Base-by-base conservation (phyloP, 2,888 invertebrate genomes). In the Synergus japonicus region DNA sequence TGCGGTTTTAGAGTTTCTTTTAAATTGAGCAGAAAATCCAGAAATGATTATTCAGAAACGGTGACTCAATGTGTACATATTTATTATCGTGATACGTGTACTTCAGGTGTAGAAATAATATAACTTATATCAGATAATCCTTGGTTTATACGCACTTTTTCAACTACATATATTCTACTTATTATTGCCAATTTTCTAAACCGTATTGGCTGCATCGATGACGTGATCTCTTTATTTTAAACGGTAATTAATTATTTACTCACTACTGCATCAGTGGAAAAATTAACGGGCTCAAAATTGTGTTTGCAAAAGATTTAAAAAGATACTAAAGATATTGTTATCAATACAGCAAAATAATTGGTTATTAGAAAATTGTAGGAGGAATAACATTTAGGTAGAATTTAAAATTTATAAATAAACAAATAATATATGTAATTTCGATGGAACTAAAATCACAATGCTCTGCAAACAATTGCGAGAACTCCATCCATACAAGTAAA, bases 41-140 rank as follows among this genome's bases (percentile, higher is more conserved):
- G 22, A n/a, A 76, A 76, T 76, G 85, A 86, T 87, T 86, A 87
- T 87, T 86, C 86, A 85, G 84, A 87, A 84, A 78, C 79, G 81
- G 76, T 87, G 86, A 87, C 85, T 87, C 86, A 87, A 86, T 73
- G 37, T 73, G 73, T 73, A 37, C n/a, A 73, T 8, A 4, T 7
- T 37, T 54, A 73, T 54, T 73, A 54, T 73, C 54, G 18, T 15
- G 13, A 29, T 49, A 37, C 5, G 37, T 37, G 7, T 37, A 29
- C 49, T 49, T 22, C 69, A 37, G 69, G 69, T 69, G 69, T 49
- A 37, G 37, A 9, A 54, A 54, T 18, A 54, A 44, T 22, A 15
- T 67, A 44, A 29, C 29, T 73, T 49, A 73, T 73, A 73, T 54
- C 29, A 37, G 37, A n/a, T 18, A 73, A 73, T 73, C 54, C 37